A percentile compares a stretch with the other conserved stretches of the same genome.
Conservation (phyloP, 2,888 invertebrate genomes). For the Autographa pulchrina region DNA sequence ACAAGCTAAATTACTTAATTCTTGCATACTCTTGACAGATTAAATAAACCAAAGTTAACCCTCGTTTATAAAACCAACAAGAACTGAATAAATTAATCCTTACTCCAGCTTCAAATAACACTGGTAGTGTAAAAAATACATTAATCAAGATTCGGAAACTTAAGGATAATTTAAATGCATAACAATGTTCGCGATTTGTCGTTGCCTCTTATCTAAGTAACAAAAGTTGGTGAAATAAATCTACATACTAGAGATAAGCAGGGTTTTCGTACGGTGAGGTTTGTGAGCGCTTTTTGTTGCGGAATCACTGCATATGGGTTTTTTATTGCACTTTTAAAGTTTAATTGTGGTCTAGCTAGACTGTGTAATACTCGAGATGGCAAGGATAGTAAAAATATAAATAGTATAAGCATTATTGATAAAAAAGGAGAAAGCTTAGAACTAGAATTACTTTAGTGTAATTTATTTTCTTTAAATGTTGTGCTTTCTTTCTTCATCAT, state of each 20-base stretch:
- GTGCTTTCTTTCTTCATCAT: too few species aligned
- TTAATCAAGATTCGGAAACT: constrained; percentile 46
- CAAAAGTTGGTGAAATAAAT: constrained; percentile 69
- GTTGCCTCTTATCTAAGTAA: constrained; percentile 45
- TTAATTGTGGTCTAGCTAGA: too few species aligned
- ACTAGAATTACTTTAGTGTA: too few species aligned
- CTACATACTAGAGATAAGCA: constrained; percentile 64
- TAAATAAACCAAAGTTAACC: not conserved
- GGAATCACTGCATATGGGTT: not conserved
- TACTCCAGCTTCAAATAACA: constrained; percentile 9
- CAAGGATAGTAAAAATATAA: too few species aligned
- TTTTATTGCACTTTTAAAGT: constrained; percentile 2
- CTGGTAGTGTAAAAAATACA: constrained; percentile 35
- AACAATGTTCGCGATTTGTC: constrained; percentile 68
- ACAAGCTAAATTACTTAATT: too few species aligned
- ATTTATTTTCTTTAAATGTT: too few species aligned
- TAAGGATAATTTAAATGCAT: constrained; percentile 69
- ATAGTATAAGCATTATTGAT: too few species aligned
- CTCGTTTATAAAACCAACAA: not conserved
- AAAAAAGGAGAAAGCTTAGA: too few species aligned
- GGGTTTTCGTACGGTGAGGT: constrained; percentile 40
- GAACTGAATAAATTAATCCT: constrained; percentile 1
- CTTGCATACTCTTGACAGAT: not conserved
- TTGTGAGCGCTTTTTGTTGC: constrained; percentile 31
- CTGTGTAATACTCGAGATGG: too few species aligned